A percentile compares a stretch with the other conserved stretches of the same genome.
Evolutionary conservation across 2,113 vertebrate genomes (phyloP).

Genomic region (Thalassoma bifasciatum): DNA sequence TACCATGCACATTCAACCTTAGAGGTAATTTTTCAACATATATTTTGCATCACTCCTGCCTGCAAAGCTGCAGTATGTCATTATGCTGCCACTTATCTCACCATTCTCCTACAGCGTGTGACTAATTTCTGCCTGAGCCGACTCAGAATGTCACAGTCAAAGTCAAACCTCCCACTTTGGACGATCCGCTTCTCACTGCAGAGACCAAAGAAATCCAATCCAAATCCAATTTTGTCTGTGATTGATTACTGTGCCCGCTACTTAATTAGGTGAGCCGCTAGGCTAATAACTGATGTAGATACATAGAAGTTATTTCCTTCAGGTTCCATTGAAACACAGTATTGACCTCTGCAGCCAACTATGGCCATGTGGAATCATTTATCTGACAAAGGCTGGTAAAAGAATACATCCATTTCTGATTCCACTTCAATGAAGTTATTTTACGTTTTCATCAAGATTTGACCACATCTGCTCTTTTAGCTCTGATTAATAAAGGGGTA

Average conservation of each 20-base stretch:
- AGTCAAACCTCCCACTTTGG: conserved; percentile 59
- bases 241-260: conserved; percentile 72
- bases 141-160: conserved; percentile 72
- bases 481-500: conserved; percentile 38
- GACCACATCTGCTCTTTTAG: conserved; percentile 17
- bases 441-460: conserved; percentile 25
- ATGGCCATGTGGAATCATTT: conserved; percentile 13
- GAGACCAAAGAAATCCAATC: conserved; percentile 57
- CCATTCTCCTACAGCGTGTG: conserved; percentile 13
- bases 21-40: conserved; percentile 10
- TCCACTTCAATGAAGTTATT: conserved; percentile 45
- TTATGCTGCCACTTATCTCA: conserved; percentile 47
- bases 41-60: not conserved
- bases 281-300: conserved; percentile 77
- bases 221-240: conserved; percentile 77
- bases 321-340: conserved; percentile 45
- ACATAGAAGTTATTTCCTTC: conserved; percentile 66
- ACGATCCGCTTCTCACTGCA: conserved; percentile 44
- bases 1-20: not conserved
- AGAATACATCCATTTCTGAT: conserved; percentile 25
- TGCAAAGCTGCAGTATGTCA: conserved; percentile 31
- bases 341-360: conserved; percentile 42
- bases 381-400: conserved; percentile 24
- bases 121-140: conserved; percentile 60
- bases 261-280: conserved; percentile 72